A percentile compares a stretch with the other conserved stretches of the same genome.
Evolutionary conservation across 2,888 invertebrate species (phyloP).

Genomic region (Cephalotes varians): DNA sequence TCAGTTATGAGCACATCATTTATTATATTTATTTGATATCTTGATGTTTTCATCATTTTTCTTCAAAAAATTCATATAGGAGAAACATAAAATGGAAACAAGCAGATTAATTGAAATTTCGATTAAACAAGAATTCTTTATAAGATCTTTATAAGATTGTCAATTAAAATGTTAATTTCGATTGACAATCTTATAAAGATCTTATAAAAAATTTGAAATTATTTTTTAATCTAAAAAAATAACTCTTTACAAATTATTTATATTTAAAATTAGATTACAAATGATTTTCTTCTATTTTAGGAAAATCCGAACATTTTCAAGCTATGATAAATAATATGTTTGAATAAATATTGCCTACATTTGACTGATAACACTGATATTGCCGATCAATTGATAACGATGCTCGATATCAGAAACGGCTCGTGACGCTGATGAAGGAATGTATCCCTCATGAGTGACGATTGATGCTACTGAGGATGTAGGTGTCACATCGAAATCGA

Average conservation of each 20-base stretch:
- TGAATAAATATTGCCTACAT: slow-evolving; percentile 38
- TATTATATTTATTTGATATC: background rate
- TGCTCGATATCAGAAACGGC: slow-evolving; percentile 14
- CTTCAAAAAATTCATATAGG: background rate
- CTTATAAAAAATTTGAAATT: background rate
- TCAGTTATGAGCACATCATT: background rate
- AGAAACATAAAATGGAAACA: background rate
- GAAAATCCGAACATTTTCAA: background rate
- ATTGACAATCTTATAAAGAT: background rate
- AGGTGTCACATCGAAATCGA: background rate
- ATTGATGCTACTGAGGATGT: background rate
- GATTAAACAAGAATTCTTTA: background rate
- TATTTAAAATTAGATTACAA: background rate
- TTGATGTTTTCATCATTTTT: background rate
- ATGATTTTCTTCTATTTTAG: background rate
- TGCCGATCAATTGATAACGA: slow-evolving; percentile 31
- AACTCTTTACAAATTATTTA: background rate
- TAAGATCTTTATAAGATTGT: background rate
- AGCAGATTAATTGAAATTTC: background rate
- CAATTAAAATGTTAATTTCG: background rate
- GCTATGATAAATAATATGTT: background rate
- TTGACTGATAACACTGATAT: slow-evolving; percentile 49
- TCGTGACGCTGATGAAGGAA: background rate
- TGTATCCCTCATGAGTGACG: background rate
- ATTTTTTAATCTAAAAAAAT: background rate